A percentile compares a stretch with the other conserved stretches of the same genome.
Conservation (phyloP, 2,113 vertebrate species). For the Tenebrosternarchus preto region DNA sequence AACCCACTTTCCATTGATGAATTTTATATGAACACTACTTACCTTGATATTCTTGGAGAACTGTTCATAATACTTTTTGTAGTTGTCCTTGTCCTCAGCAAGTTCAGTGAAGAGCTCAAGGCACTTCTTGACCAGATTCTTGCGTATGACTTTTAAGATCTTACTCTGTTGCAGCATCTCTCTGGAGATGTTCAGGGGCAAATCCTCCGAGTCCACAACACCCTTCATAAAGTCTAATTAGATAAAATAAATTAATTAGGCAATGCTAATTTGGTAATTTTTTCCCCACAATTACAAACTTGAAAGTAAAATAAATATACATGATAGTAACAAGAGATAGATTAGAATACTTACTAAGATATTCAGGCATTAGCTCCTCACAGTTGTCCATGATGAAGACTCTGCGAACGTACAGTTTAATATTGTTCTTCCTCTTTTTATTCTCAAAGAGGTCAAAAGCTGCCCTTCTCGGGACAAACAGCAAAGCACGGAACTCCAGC, state of each 20-base stretch:
- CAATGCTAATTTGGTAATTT: background rate
- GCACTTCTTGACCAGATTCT: slow-evolving; percentile 97
- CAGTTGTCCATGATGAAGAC: slow-evolving; percentile 99
- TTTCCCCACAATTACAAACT: background rate
- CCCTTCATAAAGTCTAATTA: slow-evolving; percentile 88
- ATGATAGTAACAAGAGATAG: background rate
- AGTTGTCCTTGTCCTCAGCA: slow-evolving; percentile 94
- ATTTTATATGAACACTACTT: no score
- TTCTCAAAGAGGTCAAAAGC: slow-evolving; percentile 95
- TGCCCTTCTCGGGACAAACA: slow-evolving; percentile 90
- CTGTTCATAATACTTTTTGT: slow-evolving; percentile 95
- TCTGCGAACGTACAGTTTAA: slow-evolving; percentile 92
- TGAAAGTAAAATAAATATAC: background rate
- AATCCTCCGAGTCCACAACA: slow-evolving; percentile 95
- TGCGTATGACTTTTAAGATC: slow-evolving; percentile 95
- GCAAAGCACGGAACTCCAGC: slow-evolving; percentile 89
- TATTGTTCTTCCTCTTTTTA: slow-evolving; percentile 95
- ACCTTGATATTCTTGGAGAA: slow-evolving; percentile 99
- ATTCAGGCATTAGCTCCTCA: slow-evolving; percentile 93
- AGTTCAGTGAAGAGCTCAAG: slow-evolving; percentile 92
- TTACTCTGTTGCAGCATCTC: slow-evolving; percentile 99
- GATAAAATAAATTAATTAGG: background rate
- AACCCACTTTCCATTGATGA: no score
- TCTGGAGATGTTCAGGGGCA: slow-evolving; percentile 95
- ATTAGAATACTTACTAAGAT: slow-evolving; percentile 84